Conservation (phyloP, 2,113 vertebrate species). For the Oreochromis niloticus region DNA sequence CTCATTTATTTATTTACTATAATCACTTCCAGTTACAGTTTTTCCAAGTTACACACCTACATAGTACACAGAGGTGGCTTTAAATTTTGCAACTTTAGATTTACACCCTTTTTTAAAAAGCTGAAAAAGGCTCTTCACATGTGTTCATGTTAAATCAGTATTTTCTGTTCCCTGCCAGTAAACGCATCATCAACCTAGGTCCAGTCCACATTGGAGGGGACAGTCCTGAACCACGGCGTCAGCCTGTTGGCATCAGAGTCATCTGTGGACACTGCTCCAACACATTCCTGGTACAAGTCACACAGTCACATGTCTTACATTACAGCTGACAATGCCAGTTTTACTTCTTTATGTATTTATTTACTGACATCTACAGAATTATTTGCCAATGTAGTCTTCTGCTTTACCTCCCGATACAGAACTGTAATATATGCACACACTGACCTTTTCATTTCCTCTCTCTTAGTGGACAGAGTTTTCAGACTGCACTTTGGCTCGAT, state of each 20-base stretch:
- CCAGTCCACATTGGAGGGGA: conserved; percentile 53
- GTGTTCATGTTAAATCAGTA: background rate
- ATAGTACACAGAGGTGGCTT: background rate
- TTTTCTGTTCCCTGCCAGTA: conserved; percentile 30
- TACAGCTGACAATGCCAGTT: background rate
- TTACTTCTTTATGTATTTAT: background rate
- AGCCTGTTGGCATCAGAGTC: conserved; percentile 61
- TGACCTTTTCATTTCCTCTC: background rate
- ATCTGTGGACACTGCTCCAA: conserved; percentile 70
- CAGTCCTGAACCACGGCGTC: conserved; percentile 51
- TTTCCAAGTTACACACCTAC: background rate
- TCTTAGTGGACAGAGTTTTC: conserved; percentile 86
- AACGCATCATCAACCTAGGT: conserved; percentile 71
- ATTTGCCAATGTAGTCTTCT: background rate
- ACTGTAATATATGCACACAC: background rate
- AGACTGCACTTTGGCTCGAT: conserved; percentile 81
- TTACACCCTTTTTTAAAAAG: background rate
- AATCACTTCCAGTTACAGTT: background rate
- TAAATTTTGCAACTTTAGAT: background rate
- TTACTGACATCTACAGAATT: background rate
- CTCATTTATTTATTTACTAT: background rate
- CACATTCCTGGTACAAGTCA: conserved; percentile 62
- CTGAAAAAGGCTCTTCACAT: background rate
- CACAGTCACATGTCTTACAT: background rate
- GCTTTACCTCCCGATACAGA: background rate